A percentile compares a stretch with the other conserved stretches of the same genome.
These are phyloP conservation scores for Actinostola sp. DNA, from an alignment of 92 coral and sea anemone species.

Conservation along the genomic window DNA sequence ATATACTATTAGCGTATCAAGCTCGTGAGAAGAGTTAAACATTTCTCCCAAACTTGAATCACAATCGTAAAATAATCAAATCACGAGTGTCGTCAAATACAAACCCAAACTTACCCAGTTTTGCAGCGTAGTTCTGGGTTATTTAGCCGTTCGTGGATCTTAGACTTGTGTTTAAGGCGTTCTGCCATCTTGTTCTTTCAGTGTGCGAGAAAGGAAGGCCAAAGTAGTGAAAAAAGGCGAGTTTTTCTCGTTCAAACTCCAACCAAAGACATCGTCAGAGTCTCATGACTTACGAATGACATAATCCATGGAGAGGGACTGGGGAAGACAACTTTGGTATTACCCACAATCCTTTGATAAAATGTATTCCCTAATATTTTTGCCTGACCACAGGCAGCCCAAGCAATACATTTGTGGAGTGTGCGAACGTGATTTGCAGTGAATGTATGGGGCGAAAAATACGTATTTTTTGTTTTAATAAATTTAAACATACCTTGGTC, in stretches of 20 bases:
- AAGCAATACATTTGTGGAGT: no score
- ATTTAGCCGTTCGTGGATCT: conserved; percentile 73
- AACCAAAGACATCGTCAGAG: conserved; percentile 16
- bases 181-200: conserved; percentile 61
- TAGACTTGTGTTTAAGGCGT: conserved; percentile 68
- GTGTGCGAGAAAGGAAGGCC: not conserved
- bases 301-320: conserved; percentile 12
- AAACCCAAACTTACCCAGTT: conserved; percentile 88
- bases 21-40: no score
- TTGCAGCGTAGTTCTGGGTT: conserved; percentile 91
- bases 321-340: conserved; percentile 29
- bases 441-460: no score
- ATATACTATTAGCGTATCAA: not conserved
- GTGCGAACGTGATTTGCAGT: no score
- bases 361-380: no score
- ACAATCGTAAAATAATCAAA: no score
- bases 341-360: conserved; percentile 9
- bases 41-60: no score
- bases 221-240: not conserved
- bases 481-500: no score
- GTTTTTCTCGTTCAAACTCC: not conserved
- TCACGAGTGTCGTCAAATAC: no score
- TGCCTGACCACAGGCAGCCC: no score
- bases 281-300: conserved; percentile 30
- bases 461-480: not conserved